Percentiles rank a stretch among this genome's conserved stretches.
Evolutionary conservation across 2,113 vertebrate genomes (phyloP).

Genomic region (Thymallus thymallus): DNA sequence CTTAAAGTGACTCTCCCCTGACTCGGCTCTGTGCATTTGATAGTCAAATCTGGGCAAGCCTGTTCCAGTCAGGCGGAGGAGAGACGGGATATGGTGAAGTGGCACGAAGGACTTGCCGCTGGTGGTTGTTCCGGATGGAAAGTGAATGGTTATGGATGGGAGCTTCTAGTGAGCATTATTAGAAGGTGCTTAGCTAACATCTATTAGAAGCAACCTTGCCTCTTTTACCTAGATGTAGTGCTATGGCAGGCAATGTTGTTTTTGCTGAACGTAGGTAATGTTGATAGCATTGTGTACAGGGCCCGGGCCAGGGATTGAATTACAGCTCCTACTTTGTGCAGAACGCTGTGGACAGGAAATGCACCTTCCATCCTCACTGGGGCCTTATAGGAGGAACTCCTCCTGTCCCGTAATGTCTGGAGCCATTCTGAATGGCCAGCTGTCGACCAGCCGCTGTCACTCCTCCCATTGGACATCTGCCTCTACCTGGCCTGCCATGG

Average conservation of each 20-base stretch:
- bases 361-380: constrained; percentile 55
- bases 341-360: constrained; percentile 66
- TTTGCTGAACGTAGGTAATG: neutral
- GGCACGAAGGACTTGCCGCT: neutral
- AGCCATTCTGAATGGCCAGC: constrained; percentile 30
- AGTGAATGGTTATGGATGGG: neutral
- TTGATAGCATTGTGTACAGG: no score
- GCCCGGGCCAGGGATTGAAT: no score
- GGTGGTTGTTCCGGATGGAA: constrained; percentile 9
- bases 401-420: constrained; percentile 45
- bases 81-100: neutral
- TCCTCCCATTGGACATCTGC: constrained; percentile 18
- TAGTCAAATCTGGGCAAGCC: constrained; percentile 24
- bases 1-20: constrained; percentile 21
- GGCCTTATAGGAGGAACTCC: constrained; percentile 53
- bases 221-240: neutral
- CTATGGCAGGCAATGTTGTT: neutral
- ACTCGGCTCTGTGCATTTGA: constrained; percentile 30
- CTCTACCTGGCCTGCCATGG: constrained; percentile 4
- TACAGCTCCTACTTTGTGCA: constrained; percentile 53
- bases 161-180: no score
- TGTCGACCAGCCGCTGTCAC: constrained; percentile 42
- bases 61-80: constrained; percentile 8
- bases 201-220: neutral
- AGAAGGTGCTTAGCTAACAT: no score